These are phyloP conservation scores for Calycopis cecrops DNA, from an alignment of 1,140 invertebrate species.

Conservation along the genomic window DNA sequence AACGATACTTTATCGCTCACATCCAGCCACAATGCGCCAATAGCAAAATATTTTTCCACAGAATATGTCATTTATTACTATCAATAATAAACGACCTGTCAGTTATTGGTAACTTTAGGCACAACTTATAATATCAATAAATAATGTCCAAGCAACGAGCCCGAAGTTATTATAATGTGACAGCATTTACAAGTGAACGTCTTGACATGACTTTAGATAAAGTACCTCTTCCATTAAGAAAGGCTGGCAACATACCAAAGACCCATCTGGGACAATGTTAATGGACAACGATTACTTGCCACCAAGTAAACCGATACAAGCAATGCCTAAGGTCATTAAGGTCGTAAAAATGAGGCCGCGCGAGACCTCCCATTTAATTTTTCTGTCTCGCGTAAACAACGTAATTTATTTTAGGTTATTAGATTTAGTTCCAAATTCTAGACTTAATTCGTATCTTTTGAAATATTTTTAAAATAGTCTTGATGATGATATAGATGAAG, in stretches of 20 bases:
- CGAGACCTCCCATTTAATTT: too few relatives aligned
- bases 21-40: too few relatives aligned
- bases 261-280: slow-evolving; percentile 11
- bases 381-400: too few relatives aligned
- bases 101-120: not conserved
- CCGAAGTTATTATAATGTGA: not conserved
- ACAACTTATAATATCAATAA: not conserved
- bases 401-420: too few relatives aligned
- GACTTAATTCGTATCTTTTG: too few relatives aligned
- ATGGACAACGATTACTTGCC: slow-evolving; percentile 5
- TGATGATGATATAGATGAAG: too few relatives aligned
- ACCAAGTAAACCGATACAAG: slow-evolving; percentile 6
- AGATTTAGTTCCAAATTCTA: too few relatives aligned
- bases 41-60: too few relatives aligned
- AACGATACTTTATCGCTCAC: too few relatives aligned
- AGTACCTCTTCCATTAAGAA: slow-evolving; percentile 8
- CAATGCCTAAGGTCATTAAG: slow-evolving; percentile 1
- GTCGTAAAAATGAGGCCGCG: not conserved
- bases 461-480: too few relatives aligned
- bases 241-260: slow-evolving; percentile 10
- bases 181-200: not conserved
- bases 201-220: slow-evolving; percentile 6
- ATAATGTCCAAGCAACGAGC: not conserved
- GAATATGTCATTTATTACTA: too few relatives aligned
- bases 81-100: too few relatives aligned